Base-by-base conservation (phyloP, 1,140 invertebrate species). In the Calephelis virginiensis region DNA sequence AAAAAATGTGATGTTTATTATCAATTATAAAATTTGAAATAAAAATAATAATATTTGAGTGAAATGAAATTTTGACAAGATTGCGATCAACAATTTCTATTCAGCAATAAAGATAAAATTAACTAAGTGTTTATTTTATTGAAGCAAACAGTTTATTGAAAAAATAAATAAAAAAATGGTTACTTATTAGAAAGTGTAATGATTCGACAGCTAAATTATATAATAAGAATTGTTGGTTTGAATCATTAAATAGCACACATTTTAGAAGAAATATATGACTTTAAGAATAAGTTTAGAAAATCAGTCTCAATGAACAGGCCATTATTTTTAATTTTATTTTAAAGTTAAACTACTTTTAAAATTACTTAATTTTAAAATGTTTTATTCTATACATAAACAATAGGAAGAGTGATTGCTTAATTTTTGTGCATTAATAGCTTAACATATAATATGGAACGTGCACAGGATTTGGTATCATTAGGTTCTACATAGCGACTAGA, bases 241-340 rank as follows among this genome's bases (percentile, higher is more conserved):
- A 40, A 53, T 45, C 40, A 64, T 64, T 64, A 17, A 56, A 50
- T 64, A 53, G 49, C 63, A 64, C 63, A 64, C 43, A 45, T 17
- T 62, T 64, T 64, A 56, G 48, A 53, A 64, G 63, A 64, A 46
- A 62, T 62, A 46, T 64, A 64, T 64, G 63, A 64, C 43, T 56
- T 70, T 74, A 72, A 74, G 72, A 76, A 76, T 88, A 86, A 84
- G 82, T 85, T 86, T 86, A 91, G 87, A 91, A 92, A 91, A 92
- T 92, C 91, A 92, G 91, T 92, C 91, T 92, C 91, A 91, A 90
- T 79, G 82, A 90, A 90, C 91, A 92, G 91, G 91, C 91, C 91
- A 85, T 92, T 86, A 77, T 85, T 86, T 83, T 82, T 79, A 76
- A 73, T 78, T 81, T 81, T 78, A 83, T 81, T 85, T 77, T 70